Evolutionary conservation across 2,113 vertebrate genomes (phyloP), one percentile per base, ranked within the genome.

Genomic region (Tragelaphus imberbis): DNA sequence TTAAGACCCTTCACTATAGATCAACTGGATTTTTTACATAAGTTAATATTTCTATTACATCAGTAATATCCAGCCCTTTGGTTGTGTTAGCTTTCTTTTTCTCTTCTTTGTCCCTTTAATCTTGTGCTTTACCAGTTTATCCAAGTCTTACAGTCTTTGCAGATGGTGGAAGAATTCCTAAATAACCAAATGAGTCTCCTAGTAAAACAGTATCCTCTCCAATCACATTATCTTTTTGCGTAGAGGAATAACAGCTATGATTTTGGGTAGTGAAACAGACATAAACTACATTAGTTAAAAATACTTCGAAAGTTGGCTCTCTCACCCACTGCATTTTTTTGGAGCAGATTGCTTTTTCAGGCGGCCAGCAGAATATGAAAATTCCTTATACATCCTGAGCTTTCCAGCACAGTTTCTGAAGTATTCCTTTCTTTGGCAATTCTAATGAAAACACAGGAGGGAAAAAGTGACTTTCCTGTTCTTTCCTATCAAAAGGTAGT

Each of bases 271-370:
- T 97, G 71, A 85, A 90, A 90, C 33, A 77, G 58, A 95, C 79
- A 63, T 84, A 56, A 94, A 81, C 77, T 95, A 6, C 63, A 8
- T 71, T 84, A 28, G 88, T 97, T 97, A 97, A 97, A 84, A 97
- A 3, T 88, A 59, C 91, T 91, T 92, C 77, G 21, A 92, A 33
- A 95, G 56, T 84, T 95, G 97, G 82, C 25, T 85, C 59, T 97
- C 95, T 77, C 11, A 90, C 84, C 91, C 47, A 87, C 65, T 93
- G n/a, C 27, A 11, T 98, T 98, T 68, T 98, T 98, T 97, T 92
- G 71, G 80, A 98, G 27, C 94, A 97, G 97, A 97, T 98, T 97
- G 97, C 89, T 75, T 98, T 98, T 98, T 93, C 88, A 96, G 84
- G 47, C 98, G 59, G 19, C 91, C 95, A 90, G 86, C 65, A 92